phyloP scores from a whole-genome alignment of 2,113 vertebrate genomes.

The Brachypteracias leptosomus region DNA sequence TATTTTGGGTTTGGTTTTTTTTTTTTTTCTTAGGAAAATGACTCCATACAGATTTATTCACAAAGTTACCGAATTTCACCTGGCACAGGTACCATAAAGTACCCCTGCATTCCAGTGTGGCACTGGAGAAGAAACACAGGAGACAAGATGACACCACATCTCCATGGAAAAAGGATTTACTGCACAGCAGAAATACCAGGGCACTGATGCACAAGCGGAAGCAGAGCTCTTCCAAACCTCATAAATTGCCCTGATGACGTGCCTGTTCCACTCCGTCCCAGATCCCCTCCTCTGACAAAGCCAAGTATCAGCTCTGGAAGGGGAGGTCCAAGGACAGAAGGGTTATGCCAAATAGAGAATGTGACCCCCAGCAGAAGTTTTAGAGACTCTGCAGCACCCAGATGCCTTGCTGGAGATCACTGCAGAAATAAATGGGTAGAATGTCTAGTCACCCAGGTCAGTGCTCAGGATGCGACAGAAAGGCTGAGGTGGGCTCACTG shows the following conservation, averaged over 20 bases:
- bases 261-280: neutral
- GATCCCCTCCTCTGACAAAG: neutral
- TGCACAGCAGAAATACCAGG: neutral
- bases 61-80: neutral
- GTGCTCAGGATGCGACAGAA: neutral
- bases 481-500: neutral
- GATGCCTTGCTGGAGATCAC: neutral
- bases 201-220: neutral
- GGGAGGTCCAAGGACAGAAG: neutral
- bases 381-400: neutral
- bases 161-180: slow-evolving; percentile 1
- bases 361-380: neutral
- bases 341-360: accelerated
- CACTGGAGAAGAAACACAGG: neutral
- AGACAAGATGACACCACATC: neutral
- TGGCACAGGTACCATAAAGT: neutral
- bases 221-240: neutral
- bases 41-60: neutral
- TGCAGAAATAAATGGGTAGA: neutral
- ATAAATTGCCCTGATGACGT: neutral
- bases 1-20: neutral
- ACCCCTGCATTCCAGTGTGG: neutral
- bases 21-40: neutral
- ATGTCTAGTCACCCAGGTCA: neutral
- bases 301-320: neutral